Percentiles rank a stretch among this genome's conserved stretches.
phyloP scores from a whole-genome alignment of 2,113 vertebrate genomes.

The Pseudorhombus dupliciocellatus region DNA sequence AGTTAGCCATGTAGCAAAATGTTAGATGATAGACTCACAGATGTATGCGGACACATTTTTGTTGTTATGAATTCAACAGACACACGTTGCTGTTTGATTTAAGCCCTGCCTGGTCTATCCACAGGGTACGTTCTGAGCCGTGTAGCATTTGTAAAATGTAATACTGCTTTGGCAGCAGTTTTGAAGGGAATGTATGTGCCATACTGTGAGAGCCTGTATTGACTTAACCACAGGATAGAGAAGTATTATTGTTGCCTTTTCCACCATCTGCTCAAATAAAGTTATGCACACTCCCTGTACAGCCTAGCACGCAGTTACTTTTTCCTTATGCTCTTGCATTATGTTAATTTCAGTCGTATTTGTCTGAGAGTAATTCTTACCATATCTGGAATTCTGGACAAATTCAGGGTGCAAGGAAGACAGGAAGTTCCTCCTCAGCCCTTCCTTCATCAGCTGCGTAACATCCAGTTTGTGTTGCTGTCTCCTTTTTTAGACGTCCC shows the following conservation, averaged over 20 bases:
- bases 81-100: conserved; percentile 26
- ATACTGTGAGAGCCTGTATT: conserved; percentile 55
- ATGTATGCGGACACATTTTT: conserved; percentile 13
- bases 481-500: conserved; percentile 80
- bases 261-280: conserved; percentile 60
- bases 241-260: conserved; percentile 51
- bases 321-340: conserved; percentile 9
- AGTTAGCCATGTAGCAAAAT: conserved; percentile 35
- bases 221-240: conserved; percentile 52
- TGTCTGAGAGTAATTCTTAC: background rate
- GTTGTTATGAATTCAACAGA: conserved; percentile 12
- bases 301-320: conserved; percentile 10
- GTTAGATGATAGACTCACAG: conserved; percentile 27
- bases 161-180: conserved; percentile 46
- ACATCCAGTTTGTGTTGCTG: conserved; percentile 70
- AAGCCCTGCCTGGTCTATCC: conserved; percentile 11
- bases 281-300: conserved; percentile 13
- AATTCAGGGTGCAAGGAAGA: conserved; percentile 5
- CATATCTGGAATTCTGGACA: conserved; percentile 4
- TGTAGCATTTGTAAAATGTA: conserved; percentile 31
- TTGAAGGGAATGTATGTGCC: conserved; percentile 44
- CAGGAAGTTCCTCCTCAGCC: conserved; percentile 17
- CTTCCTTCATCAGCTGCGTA: conserved; percentile 42
- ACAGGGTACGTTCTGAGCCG: background rate
- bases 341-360: background rate